These are phyloP conservation scores for Ciconia maguari DNA, from an alignment of 2,113 vertebrate species.

Conservation along the genomic window DNA sequence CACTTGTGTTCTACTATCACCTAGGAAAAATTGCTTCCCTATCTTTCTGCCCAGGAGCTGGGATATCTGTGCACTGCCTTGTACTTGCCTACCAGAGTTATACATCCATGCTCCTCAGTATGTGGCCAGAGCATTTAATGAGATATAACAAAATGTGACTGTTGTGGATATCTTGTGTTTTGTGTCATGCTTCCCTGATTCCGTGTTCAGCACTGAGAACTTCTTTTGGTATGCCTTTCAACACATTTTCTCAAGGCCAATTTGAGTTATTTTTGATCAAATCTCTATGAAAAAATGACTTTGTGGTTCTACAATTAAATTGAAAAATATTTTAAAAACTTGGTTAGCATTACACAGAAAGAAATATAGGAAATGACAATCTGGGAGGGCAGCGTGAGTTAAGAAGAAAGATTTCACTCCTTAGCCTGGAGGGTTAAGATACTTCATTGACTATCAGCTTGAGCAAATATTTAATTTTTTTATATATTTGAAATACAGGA, in stretches of 20 bases:
- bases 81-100: not conserved
- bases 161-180: not conserved
- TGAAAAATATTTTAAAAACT: not conserved
- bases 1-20: not conserved
- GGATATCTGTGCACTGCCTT: not conserved
- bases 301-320: not conserved
- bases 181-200: not conserved
- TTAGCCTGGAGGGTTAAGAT: not conserved
- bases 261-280: not conserved
- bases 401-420: not conserved
- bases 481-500: not conserved
- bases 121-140: not conserved
- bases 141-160: not conserved
- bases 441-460: not conserved
- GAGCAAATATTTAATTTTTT: not conserved
- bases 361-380: not conserved
- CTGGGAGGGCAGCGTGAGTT: not conserved
- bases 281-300: not conserved
- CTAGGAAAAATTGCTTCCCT: not conserved
- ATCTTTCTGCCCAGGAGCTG: not conserved
- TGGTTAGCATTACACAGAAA: not conserved
- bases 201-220: not conserved
- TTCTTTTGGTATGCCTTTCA: not conserved
- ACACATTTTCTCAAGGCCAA: not conserved
- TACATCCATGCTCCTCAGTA: not conserved